These are phyloP conservation scores for Oscheius sp. DNA, from an alignment of 2,888 invertebrate species.

Conservation along the genomic window DNA sequence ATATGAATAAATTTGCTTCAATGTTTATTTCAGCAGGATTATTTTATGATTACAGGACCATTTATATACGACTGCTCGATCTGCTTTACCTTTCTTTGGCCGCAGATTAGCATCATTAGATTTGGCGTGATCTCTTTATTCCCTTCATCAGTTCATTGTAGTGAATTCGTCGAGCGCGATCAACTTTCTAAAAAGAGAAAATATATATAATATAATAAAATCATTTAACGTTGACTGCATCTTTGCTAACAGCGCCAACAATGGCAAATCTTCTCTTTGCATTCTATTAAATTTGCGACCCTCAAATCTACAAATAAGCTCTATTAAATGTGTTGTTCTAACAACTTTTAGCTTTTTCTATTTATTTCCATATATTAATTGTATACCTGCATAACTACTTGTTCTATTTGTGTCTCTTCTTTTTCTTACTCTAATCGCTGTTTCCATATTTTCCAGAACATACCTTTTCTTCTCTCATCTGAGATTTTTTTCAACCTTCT, in stretches of 20 bases:
- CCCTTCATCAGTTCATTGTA: slow-evolving; percentile 67
- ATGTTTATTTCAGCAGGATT: too few relatives aligned
- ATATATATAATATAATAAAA: too few relatives aligned
- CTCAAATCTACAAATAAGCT: slow-evolving; percentile 57
- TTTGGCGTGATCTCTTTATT: slow-evolving; percentile 55
- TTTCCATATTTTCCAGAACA: too few relatives aligned
- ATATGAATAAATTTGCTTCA: too few relatives aligned
- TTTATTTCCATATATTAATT: too few relatives aligned
- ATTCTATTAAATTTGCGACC: slow-evolving; percentile 79
- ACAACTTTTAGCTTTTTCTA: slow-evolving; percentile 54
- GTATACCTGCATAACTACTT: too few relatives aligned
- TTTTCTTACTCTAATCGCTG: too few relatives aligned
- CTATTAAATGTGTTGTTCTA: slow-evolving; percentile 56
- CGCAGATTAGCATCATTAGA: slow-evolving; percentile 47
- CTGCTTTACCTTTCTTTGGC: slow-evolving; percentile 59
- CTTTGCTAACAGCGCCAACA: slow-evolving; percentile 43
- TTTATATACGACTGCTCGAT: slow-evolving; percentile 64
- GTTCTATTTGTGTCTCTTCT: too few relatives aligned
- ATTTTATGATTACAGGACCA: slow-evolving; percentile 68
- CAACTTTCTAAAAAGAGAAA: slow-evolving; percentile 50
- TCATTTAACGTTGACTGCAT: too few relatives aligned
- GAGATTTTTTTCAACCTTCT: too few relatives aligned
- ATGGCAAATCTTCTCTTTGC: slow-evolving; percentile 59
- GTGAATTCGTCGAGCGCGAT: slow-evolving; percentile 50
- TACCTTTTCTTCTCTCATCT: too few relatives aligned